Evolutionary conservation across 2,797 vertebrate species (phyloP).

Genomic region (Hemitrygon akajei): DNA sequence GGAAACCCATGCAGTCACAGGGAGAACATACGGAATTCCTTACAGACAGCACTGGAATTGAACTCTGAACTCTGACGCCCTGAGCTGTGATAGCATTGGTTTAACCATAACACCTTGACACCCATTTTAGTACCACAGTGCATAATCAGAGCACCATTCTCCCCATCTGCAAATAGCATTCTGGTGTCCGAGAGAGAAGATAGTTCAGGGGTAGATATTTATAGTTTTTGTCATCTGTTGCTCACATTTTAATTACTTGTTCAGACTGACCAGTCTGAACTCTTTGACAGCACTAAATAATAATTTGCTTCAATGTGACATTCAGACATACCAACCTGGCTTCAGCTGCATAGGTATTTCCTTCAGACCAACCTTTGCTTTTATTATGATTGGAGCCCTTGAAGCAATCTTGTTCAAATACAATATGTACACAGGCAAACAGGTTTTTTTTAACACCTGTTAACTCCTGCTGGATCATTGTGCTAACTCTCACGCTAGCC

Average conservation of each 20-base stretch:
- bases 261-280: slow-evolving; percentile 3
- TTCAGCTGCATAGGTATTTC: neutral
- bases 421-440: neutral
- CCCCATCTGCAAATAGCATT: neutral
- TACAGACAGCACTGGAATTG: no score
- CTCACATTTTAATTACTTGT: slow-evolving; percentile 26
- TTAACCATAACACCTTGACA: no score
- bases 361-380: neutral
- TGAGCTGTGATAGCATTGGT: no score
- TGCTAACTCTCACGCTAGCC: neutral
- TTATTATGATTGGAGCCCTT: neutral
- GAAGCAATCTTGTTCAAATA: slow-evolving; percentile 6
- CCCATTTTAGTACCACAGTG: neutral
- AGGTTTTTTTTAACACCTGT: neutral
- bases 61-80: no score
- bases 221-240: slow-evolving; percentile 34
- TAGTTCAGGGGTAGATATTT: neutral
- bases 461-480: neutral
- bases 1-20: no score
- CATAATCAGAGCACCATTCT: neutral
- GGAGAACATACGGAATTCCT: no score
- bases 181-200: neutral
- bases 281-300: slow-evolving; percentile 37
- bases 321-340: neutral
- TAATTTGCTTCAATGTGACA: slow-evolving; percentile 31